A percentile compares a stretch with the other conserved stretches of the same genome.
These are phyloP conservation scores for Drosophila bunnanda DNA, from an alignment of 2,888 invertebrate genomes.

Conservation along the genomic window DNA sequence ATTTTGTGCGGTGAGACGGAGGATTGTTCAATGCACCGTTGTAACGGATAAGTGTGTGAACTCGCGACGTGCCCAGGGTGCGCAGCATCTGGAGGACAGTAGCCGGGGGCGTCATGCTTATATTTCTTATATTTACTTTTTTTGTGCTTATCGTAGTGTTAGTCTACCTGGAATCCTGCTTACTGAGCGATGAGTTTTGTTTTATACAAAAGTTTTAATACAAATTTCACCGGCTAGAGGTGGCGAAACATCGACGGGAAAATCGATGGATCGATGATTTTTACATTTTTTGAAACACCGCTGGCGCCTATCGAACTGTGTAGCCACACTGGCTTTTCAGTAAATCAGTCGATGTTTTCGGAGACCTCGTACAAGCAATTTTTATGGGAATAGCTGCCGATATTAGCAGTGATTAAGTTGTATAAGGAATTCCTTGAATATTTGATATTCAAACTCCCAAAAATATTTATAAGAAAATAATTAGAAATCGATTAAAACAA, in stretches of 20 bases:
- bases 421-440: too few species aligned
- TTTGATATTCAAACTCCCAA: too few species aligned
- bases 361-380: too few species aligned
- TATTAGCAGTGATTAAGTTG: too few species aligned
- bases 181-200: constrained; percentile 5
- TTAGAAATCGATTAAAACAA: too few species aligned
- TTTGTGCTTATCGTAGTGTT: neutral
- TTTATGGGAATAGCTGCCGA: too few species aligned
- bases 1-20: constrained; percentile 12
- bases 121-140: constrained; percentile 6
- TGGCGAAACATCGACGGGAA: neutral
- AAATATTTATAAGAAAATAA: too few species aligned
- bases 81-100: constrained; percentile 55
- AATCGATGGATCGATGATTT: neutral
- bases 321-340: too few species aligned
- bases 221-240: neutral
- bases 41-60: constrained; percentile 32
- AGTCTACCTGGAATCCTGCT: constrained; percentile 1
- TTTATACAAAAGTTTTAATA: neutral
- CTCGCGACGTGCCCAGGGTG: constrained; percentile 29
- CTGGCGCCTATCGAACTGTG: too few species aligned
- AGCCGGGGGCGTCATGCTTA: constrained; percentile 58
- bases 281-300: neutral
- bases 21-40: constrained; percentile 57
- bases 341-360: too few species aligned